Evolutionary conservation across 2,797 vertebrate genomes (phyloP).

Genomic region (Sorex maritimensis): DNA sequence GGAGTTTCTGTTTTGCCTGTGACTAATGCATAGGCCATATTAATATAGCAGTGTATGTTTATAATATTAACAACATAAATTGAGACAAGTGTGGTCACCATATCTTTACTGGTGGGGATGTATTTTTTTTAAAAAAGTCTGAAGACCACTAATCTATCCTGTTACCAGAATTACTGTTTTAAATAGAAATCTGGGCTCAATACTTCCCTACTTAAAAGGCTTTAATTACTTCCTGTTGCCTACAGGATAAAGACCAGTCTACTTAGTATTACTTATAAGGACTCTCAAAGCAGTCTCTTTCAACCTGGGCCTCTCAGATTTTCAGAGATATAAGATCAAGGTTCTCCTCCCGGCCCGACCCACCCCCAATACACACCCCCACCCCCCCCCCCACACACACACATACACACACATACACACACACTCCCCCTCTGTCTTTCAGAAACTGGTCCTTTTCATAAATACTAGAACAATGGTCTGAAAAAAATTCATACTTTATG

Average conservation of each 20-base stretch:
- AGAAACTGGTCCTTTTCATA: neutral
- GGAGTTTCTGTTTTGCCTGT: slow-evolving; percentile 5
- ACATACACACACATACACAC: too few species aligned
- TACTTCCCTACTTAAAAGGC: slow-evolving; percentile 71
- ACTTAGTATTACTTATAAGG: slow-evolving; percentile 46
- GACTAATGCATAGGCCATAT: neutral
- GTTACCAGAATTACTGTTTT: slow-evolving; percentile 71
- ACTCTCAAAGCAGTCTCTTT: slow-evolving; percentile 31
- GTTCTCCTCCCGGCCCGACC: too few species aligned
- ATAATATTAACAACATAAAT: slow-evolving; percentile 35
- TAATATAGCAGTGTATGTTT: slow-evolving; percentile 61
- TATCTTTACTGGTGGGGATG: slow-evolving; percentile 66
- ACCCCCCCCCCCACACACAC: too few species aligned
- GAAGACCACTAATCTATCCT: slow-evolving; percentile 58
- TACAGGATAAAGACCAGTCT: slow-evolving; percentile 61
- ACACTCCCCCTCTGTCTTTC: neutral
- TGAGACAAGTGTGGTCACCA: neutral
- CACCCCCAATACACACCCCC: too few species aligned
- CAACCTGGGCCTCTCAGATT: slow-evolving; percentile 14
- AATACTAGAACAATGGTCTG: slow-evolving; percentile 41
- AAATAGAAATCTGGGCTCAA: slow-evolving; percentile 72
- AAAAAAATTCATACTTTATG: neutral
- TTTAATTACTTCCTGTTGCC: slow-evolving; percentile 70
- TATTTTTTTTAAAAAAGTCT: slow-evolving; percentile 69
- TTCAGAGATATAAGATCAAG: slow-evolving; percentile 15